These are phyloP conservation scores for Lamprologus tigripictilis DNA, from an alignment of 2,113 vertebrate species.

Conservation along the genomic window DNA sequence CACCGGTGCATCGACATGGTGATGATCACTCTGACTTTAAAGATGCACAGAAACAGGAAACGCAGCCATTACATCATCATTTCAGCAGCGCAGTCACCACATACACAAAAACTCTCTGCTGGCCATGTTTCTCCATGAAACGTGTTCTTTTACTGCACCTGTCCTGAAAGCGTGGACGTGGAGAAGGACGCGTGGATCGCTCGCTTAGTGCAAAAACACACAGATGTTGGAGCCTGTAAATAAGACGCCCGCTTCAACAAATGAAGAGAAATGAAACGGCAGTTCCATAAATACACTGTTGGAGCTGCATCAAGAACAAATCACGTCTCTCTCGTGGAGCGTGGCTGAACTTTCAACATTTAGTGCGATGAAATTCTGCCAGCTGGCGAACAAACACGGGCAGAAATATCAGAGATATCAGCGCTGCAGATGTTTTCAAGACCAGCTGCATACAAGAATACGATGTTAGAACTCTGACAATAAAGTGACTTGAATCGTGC, in stretches of 20 bases:
- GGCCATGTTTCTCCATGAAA: accelerated
- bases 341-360: background rate
- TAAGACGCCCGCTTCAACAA: background rate
- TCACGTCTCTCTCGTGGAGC: background rate
- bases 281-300: accelerated
- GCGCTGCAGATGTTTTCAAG: background rate
- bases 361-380: background rate
- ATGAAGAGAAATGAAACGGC: background rate
- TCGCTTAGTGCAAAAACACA: background rate
- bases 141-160: background rate
- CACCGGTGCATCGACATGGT: accelerated
- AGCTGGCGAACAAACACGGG: background rate
- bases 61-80: accelerated
- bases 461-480: background rate
- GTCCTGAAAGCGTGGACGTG: background rate
- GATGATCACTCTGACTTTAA: background rate
- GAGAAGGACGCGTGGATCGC: accelerated
- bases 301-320: background rate
- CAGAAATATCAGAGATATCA: background rate
- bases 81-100: background rate
- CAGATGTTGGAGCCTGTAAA: background rate
- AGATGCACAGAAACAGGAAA: background rate
- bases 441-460: background rate
- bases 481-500: background rate
- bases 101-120: accelerated